phyloP scores from a whole-genome alignment of 2,888 invertebrate species.

The Lycocerus yunnanus region DNA sequence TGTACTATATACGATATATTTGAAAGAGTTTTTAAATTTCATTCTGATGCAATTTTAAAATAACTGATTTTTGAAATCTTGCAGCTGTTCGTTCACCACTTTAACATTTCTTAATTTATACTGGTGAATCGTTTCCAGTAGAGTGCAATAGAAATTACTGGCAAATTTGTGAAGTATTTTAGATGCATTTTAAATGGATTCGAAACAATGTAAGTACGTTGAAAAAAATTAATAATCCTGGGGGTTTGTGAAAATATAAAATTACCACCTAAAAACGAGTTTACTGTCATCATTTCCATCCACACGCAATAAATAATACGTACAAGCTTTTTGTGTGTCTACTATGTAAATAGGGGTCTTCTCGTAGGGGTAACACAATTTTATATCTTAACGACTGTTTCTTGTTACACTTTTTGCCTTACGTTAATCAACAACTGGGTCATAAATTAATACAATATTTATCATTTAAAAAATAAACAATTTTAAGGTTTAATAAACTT shows the following conservation, averaged over 20 bases:
- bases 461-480: background rate
- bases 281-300: background rate
- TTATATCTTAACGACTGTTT: background rate
- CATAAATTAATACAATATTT: background rate
- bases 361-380: background rate
- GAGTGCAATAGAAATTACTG: background rate
- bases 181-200: background rate
- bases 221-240: background rate
- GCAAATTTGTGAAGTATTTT: background rate
- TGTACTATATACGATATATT: background rate
- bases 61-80: slow-evolving; percentile 1
- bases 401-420: background rate
- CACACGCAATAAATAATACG: background rate
- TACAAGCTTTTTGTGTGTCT: background rate
- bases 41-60: background rate
- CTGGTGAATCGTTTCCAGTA: background rate
- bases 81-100: background rate
- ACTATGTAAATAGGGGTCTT: slow-evolving; percentile 3
- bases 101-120: slow-evolving; percentile 3
- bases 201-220: background rate
- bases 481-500: background rate
- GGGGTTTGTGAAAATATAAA: background rate
- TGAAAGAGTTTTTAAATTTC: background rate
- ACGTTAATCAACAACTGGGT: background rate
- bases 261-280: background rate